Evolutionary conservation across 2,888 invertebrate genomes (phyloP).

Genomic region (Carabus problematicus): DNA sequence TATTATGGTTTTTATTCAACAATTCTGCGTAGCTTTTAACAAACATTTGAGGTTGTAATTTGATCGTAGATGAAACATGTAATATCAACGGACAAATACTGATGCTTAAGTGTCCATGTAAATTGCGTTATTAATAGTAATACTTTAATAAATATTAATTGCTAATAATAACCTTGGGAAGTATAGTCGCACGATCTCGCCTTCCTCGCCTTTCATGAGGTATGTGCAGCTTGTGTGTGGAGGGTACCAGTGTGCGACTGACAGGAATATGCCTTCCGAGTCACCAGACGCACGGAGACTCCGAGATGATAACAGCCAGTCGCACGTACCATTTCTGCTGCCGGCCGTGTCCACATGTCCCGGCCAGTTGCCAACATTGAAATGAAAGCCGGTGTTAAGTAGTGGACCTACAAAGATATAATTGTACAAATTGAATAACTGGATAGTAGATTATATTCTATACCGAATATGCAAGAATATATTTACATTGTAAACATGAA

Average conservation of each 20-base stretch:
- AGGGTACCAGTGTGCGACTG: constrained; percentile 94
- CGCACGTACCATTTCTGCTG: constrained; percentile 84
- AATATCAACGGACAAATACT: too few relatives aligned
- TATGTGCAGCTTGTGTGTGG: constrained; percentile 93
- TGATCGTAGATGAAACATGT: too few relatives aligned
- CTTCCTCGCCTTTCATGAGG: constrained; percentile 83
- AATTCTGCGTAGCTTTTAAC: too few relatives aligned
- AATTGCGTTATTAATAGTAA: too few relatives aligned
- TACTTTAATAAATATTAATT: neutral
- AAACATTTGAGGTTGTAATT: too few relatives aligned
- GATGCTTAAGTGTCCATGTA: too few relatives aligned
- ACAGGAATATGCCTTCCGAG: constrained; percentile 87
- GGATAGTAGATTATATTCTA: neutral
- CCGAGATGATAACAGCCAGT: constrained; percentile 87
- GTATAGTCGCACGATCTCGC: constrained; percentile 87
- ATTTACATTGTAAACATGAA: too few relatives aligned
- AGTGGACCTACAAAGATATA: constrained; percentile 70
- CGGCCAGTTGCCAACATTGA: constrained; percentile 94
- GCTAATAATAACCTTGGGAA: constrained; percentile 75
- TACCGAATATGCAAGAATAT: too few relatives aligned
- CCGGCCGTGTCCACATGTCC: constrained; percentile 91
- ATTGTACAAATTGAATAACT: neutral
- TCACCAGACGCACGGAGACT: constrained; percentile 79
- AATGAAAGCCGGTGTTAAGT: constrained; percentile 91
- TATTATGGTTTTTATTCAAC: too few relatives aligned